Base-by-base conservation (phyloP, 2,797 vertebrate species). In the Apogon hyalosoma region DNA sequence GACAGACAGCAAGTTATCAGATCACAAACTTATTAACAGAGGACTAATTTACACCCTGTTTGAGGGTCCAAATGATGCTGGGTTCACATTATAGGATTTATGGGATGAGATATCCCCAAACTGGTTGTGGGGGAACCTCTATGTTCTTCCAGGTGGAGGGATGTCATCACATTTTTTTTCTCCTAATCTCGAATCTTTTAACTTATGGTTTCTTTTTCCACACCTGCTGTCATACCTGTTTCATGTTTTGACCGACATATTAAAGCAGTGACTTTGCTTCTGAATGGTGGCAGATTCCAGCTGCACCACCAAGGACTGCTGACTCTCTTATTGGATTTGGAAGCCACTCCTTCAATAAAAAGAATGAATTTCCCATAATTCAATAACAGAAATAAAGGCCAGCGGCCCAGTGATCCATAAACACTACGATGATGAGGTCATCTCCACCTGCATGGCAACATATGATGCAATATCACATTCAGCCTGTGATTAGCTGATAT, bases 361-460 rank as follows among this genome's bases (percentile, higher is more conserved):
- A 75, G 55, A 89, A 92, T 86, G 83, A 77, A 88, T 88, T 86
- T 76, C 66, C 55, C 77, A 81, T 92, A 90, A 94, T 93, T 91
- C 36, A 80, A 93, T 93, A 86, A 87, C 24, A 75, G 77, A 85
- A 88, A 88, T 83, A 62, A 85, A 82, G 79, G 80, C 85, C 82
- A 60, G 63, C 51, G 61, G 89, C 76, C 80, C 87, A 85, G 84
- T 92, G 90, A 90, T 89, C 88, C 90, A 87, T 82, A 90, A 85
- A 87, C 92, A 92, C 90, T 93, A 86, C 46, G 77, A 80, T 85
- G 92, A 94, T 92, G 88, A 93, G 91, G 80, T 91, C 73, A 88
- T 63, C 57, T 10, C 55, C 48, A 15, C 5, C 47, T 1, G n/a
- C 57, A 70, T 19, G 38, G 63, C 42, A 51, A 46, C 80, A 75